Evolutionary conservation across 2,797 vertebrate species (phyloP).

Genomic region (Galagoides demidoff): DNA sequence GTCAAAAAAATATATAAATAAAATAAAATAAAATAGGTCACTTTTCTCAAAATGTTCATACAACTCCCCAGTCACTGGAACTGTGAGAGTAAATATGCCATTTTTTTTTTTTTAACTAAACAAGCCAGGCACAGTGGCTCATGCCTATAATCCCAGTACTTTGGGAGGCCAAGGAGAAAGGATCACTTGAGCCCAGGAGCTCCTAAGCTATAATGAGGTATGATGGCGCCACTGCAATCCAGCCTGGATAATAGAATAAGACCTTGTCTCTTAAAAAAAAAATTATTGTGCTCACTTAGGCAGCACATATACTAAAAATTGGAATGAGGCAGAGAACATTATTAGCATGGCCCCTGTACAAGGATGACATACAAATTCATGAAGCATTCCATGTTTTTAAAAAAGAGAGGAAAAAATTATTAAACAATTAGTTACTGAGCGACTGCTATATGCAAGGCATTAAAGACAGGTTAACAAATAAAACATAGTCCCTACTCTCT

Average conservation of each 20-base stretch:
- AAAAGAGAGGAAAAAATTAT: not conserved
- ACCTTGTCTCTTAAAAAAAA: not conserved
- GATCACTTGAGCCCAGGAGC: not conserved
- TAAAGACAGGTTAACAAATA: not conserved
- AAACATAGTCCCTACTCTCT: not conserved
- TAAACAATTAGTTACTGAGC: not conserved
- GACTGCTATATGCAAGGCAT: not conserved
- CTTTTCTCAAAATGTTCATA: not conserved
- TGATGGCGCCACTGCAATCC: not conserved
- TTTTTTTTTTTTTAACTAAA: not conserved
- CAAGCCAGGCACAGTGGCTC: not conserved
- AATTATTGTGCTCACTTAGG: no score
- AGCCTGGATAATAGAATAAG: not conserved
- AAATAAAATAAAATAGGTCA: not conserved
- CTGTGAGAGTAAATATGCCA: not conserved
- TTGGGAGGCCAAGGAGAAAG: not conserved
- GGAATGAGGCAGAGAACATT: no score
- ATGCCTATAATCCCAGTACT: not conserved
- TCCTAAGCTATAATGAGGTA: not conserved
- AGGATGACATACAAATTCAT: no score
- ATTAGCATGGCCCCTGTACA: no score
- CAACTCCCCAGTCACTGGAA: not conserved
- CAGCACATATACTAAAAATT: no score
- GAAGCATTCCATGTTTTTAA: no score
- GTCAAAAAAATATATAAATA: not conserved